These are phyloP conservation scores for Zaprionus gabonicus DNA, from an alignment of 1,140 invertebrate species.

Conservation along the genomic window DNA sequence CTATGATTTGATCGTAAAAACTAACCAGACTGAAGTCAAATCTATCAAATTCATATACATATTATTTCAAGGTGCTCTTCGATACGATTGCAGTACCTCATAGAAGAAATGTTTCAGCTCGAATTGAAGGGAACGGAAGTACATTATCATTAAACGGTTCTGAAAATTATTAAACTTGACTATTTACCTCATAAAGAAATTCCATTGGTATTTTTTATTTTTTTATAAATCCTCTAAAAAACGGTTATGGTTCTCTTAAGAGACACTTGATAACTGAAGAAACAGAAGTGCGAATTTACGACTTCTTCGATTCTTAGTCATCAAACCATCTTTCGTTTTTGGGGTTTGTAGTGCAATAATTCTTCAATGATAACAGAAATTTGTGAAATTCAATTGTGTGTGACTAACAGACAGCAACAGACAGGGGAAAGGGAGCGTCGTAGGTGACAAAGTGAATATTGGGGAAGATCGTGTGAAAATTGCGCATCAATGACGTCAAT, in stretches of 20 bases:
- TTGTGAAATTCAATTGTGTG: slow-evolving; percentile 17
- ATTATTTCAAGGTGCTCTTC: background rate
- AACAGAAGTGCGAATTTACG: background rate
- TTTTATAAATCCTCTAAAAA: no score
- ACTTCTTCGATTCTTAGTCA: background rate
- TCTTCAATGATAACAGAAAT: background rate
- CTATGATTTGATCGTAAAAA: background rate
- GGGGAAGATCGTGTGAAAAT: slow-evolving; percentile 17
- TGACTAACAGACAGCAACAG: slow-evolving; percentile 22
- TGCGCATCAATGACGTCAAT: slow-evolving; percentile 23
- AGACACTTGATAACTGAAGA: background rate
- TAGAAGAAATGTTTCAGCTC: no score
- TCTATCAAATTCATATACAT: no score
- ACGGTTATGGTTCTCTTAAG: no score
- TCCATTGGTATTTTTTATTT: background rate
- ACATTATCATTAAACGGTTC: no score
- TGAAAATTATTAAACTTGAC: no score
- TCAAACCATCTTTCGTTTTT: background rate
- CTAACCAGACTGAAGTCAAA: background rate
- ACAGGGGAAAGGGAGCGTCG: background rate
- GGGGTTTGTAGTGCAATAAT: background rate
- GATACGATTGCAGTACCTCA: background rate
- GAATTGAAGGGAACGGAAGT: no score
- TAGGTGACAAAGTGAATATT: slow-evolving; percentile 6
- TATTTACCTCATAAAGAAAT: background rate